Evolutionary conservation across 2,113 vertebrate genomes (phyloP), one percentile per base, ranked within the genome.

Genomic region (Haemorhous mexicanus): DNA sequence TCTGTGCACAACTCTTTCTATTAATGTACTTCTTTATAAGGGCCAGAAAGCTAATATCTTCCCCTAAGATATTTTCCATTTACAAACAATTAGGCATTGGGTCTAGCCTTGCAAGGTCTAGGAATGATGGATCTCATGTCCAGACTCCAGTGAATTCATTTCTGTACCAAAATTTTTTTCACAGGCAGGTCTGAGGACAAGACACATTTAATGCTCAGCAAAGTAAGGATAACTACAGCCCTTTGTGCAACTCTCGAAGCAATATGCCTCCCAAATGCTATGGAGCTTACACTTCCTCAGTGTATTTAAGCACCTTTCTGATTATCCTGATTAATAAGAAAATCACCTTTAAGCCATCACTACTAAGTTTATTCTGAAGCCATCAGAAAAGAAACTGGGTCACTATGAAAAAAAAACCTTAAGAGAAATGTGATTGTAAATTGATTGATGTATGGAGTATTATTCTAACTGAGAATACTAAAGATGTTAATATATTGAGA

Each of bases 401-500:
- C 22, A 24, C 19, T 43, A 76, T 56, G 66, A 83, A 14, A 64
- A 91, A 90, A 35, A 61, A 47, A 39, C 13, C 30, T 59, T 35
- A 46, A 50, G 27, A 69, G 39, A 91, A 95, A 92, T 66, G 22
- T 79, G 39, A 50, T 56, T 32, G 74, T 53, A 96, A 93, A 89
- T 59, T 93, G 94, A 95, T 93, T 74, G 47, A 92, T 82, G 70
- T 30, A 72, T 3, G 10, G 18, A 88, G 6, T 70, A 73, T 76
- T 86, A 49, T 77, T 95, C 66, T 94, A 87, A 89, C 33, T 50
- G 68, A 88, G 69, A 93, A 69, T 76, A 73, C 27, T 90, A 41
- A 96, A 87, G 43, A 46, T 8, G 37, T 17, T 61, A 87, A 95
- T 91, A 78, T 75, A 68, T 77, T 95, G 52, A 90, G 76, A 92